Evolutionary conservation across 2,797 vertebrate genomes (phyloP).

Genomic region (Sebastolobus altivelis): DNA sequence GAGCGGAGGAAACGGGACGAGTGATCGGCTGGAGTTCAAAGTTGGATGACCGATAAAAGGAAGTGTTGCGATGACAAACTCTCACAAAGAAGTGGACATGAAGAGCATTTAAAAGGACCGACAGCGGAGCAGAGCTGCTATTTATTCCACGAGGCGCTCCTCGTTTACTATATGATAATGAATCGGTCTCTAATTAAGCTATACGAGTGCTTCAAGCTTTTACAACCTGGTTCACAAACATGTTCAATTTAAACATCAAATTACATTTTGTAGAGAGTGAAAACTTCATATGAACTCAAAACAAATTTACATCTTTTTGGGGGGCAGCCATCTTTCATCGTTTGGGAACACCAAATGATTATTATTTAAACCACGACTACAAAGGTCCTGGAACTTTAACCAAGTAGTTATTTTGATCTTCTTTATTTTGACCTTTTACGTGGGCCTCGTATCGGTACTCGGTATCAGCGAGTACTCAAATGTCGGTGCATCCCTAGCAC

Average conservation of each 20-base stretch:
- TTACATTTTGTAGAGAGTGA: no score
- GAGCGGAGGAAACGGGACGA: not conserved
- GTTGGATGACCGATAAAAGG: not conserved
- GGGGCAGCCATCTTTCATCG: not conserved
- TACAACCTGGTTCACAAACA: not conserved
- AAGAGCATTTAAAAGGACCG: not conserved
- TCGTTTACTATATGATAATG: not conserved
- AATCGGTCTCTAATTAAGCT: not conserved
- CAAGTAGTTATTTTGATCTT: no score
- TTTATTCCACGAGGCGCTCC: not conserved
- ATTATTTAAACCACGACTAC: no score
- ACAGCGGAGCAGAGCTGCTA: not conserved
- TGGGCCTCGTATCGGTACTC: no score
- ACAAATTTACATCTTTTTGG: not conserved
- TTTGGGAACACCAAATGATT: no score
- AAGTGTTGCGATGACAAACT: not conserved
- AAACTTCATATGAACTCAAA: no score
- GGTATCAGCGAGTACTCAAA: no score
- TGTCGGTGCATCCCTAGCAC: no score
- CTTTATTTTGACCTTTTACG: no score
- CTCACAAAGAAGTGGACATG: not conserved
- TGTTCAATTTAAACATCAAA: not conserved
- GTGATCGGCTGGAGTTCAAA: not conserved
- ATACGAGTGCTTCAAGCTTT: not conserved
- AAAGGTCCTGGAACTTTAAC: no score